phyloP scores from a whole-genome alignment of 2,113 vertebrate species.

The Morphnarchus princeps region DNA sequence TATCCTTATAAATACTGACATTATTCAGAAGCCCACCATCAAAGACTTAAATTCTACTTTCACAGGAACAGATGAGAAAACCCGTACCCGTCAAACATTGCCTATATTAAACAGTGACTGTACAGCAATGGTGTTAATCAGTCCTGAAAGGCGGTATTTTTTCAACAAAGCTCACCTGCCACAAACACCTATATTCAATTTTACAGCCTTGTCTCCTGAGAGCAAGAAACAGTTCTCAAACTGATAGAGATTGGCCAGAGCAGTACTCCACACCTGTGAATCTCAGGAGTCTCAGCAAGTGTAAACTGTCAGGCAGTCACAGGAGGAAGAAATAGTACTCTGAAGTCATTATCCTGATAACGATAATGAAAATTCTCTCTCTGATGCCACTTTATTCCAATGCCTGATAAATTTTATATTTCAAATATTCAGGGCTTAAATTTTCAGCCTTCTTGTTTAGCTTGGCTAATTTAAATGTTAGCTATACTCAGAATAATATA shows the following conservation, averaged over 20 bases:
- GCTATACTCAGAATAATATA: background rate
- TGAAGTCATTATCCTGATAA: background rate
- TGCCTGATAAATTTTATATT: background rate
- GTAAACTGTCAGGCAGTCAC: background rate
- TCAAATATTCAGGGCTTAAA: background rate
- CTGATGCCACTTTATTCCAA: background rate
- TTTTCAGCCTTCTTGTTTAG: background rate
- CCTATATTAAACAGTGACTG: background rate
- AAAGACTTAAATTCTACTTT: background rate
- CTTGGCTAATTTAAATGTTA: background rate
- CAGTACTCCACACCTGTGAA: background rate
- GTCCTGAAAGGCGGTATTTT: background rate
- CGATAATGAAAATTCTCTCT: background rate
- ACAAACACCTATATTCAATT: background rate
- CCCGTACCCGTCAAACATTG: background rate
- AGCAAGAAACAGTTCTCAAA: background rate
- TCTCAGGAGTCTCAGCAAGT: background rate
- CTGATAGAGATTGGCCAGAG: background rate
- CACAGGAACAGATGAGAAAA: background rate
- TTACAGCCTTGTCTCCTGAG: background rate
- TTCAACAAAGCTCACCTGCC: background rate
- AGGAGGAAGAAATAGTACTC: background rate
- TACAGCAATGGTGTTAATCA: background rate
- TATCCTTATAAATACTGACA: background rate
- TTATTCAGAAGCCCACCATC: background rate